phyloP scores from a whole-genome alignment of 2,888 invertebrate genomes.

The Orthonychiurus folsomi region DNA sequence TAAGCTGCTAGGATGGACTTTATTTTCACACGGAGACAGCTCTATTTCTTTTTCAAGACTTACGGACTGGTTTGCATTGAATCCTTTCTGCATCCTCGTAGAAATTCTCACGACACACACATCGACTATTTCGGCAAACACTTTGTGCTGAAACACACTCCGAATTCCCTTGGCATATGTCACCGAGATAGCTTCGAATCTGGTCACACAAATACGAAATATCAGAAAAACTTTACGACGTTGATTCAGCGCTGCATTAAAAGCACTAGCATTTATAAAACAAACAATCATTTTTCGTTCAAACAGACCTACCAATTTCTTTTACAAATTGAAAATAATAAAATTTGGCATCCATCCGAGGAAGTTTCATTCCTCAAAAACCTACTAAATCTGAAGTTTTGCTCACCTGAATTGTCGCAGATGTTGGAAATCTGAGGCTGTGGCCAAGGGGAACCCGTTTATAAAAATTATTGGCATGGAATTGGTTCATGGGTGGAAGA shows the following conservation, averaged over 20 bases:
- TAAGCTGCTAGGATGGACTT: neutral
- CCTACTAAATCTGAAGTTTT: neutral
- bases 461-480: constrained; percentile 44
- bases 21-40: neutral
- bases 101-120: constrained; percentile 62
- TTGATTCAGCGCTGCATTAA: neutral
- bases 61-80: constrained; percentile 53
- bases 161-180: constrained; percentile 61
- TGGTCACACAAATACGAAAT: constrained; percentile 11
- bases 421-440: constrained; percentile 53
- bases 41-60: constrained; percentile 25
- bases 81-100: constrained; percentile 57
- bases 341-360: too few species aligned
- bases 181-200: constrained; percentile 63
- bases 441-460: constrained; percentile 45
- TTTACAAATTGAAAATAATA: too few species aligned
- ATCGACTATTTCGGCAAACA: constrained; percentile 62
- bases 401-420: constrained; percentile 53
- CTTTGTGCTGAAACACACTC: constrained; percentile 64
- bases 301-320: too few species aligned
- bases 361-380: neutral
- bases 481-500: constrained; percentile 19
- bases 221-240: neutral
- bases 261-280: neutral
- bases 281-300: neutral